Evolutionary conservation across 2,113 vertebrate species (phyloP), one percentile per base, ranked within the genome.

Genomic region (Alethe diademata): DNA sequence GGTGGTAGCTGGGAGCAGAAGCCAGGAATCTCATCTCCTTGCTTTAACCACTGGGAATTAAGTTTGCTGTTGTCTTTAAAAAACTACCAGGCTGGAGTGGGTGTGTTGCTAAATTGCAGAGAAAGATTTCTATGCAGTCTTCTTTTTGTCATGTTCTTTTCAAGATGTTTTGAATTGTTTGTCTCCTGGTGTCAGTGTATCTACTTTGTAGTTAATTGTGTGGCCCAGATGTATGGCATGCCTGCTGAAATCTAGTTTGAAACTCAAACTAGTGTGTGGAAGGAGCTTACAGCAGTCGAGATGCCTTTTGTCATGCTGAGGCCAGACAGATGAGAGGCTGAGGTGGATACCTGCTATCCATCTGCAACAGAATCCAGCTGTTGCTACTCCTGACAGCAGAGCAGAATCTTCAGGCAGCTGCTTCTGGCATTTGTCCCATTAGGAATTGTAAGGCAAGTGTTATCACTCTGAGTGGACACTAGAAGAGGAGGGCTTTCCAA

Each of bases 41-140:
- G 48, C 57, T 92, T 19, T 72, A 72, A 65, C 53, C 42, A 4
- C 64, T 54, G 69, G 40, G 67, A 84, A 67, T 90, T 76, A 86
- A 80, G 58, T 86, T 93, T 78, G 60, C 85, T 78, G 28, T 94
- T 95, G 78, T 94, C 84, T 90, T 67, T 64, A 51, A 53, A 51
- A 53, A 92, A 58, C 58, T 88, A 67, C 87, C 74, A 84, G 67
- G 33, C 88, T 74, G 60, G 42, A 79, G 92, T 19, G 78, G 56
- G 33, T 43, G 71, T 90, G 56, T 88, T 92, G 92, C 71, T 91
- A 24, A 88, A 88, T 78, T 78, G 51, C 58, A 29, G 51, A 91
- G 50, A 69, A 86, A 79, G 80, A 78, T 84, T 92, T 86, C 92
- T 88, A 2, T 66, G 67, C 78, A 78, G 36, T 56, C 82, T 94